A percentile compares a stretch with the other conserved stretches of the same genome.
phyloP scores from a whole-genome alignment of 2,888 invertebrate genomes.

The Hyles lineata region DNA sequence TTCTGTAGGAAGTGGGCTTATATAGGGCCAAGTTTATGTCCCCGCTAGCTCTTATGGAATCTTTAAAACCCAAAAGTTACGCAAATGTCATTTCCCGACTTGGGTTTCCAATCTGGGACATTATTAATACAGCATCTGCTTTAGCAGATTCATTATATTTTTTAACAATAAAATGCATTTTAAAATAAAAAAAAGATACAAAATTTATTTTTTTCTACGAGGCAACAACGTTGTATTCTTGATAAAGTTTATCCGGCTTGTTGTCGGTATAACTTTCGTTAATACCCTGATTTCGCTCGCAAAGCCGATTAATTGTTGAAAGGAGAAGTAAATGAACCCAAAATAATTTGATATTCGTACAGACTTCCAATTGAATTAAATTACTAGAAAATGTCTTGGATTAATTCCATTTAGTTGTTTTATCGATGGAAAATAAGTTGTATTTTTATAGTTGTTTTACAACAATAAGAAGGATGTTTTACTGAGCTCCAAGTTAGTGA shows the following conservation, averaged over 20 bases:
- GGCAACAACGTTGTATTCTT: conserved; percentile 8
- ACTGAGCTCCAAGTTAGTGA: no score
- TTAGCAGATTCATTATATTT: no score
- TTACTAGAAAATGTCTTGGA: neutral
- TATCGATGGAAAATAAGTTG: neutral
- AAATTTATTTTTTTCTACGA: neutral
- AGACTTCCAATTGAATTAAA: conserved; percentile 39
- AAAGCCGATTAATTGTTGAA: conserved; percentile 35
- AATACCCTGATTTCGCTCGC: conserved; percentile 26
- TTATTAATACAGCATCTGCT: no score
- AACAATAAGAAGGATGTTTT: neutral
- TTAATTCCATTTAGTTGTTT: neutral
- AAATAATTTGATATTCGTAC: conserved; percentile 38
- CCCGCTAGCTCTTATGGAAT: no score
- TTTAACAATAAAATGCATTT: no score
- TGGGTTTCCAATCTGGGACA: no score
- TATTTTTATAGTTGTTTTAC: neutral
- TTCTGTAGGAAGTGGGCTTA: no score
- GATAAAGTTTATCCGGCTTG: conserved; percentile 4
- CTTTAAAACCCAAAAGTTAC: no score
- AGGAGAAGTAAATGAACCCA: conserved; percentile 38
- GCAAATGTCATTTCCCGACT: no score
- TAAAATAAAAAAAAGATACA: neutral
- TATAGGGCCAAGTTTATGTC: no score
- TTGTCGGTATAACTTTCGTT: conserved; percentile 24